Percentiles rank a stretch among this genome's conserved stretches.
These are phyloP conservation scores for Amphipyra berbera DNA, from an alignment of 2,888 invertebrate species.

Conservation along the genomic window DNA sequence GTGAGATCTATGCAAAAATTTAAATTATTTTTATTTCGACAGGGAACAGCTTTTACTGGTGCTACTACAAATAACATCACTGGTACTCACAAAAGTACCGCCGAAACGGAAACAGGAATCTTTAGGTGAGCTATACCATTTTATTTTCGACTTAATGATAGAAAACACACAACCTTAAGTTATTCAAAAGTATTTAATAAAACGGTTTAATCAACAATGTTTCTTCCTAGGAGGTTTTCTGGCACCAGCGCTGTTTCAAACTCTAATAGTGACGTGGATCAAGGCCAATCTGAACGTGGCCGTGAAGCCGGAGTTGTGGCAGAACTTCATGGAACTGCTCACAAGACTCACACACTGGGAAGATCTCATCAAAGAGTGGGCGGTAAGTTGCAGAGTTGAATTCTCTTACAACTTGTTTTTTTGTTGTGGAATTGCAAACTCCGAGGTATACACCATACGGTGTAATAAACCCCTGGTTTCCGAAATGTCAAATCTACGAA, in stretches of 20 bases:
- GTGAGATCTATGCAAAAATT: background rate
- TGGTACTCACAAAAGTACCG: slow-evolving; percentile 95
- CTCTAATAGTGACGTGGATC: slow-evolving; percentile 99
- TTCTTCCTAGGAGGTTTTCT: slow-evolving; percentile 91
- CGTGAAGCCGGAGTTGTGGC: slow-evolving; percentile 97
- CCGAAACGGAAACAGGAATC: slow-evolving; percentile 94
- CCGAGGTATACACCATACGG: too few species aligned
- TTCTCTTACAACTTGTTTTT: too few species aligned
- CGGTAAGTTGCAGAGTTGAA: slow-evolving; percentile 89
- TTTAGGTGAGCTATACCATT: slow-evolving; percentile 84
- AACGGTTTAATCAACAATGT: slow-evolving; percentile 3
- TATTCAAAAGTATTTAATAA: background rate
- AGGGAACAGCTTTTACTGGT: slow-evolving; percentile 97
- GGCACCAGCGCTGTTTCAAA: slow-evolving; percentile 97
- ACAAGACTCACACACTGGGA: slow-evolving; percentile 97
- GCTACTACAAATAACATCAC: slow-evolving; percentile 96
- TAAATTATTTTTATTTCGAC: slow-evolving; percentile 26
- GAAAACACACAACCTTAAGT: background rate
- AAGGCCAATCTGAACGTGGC: slow-evolving; percentile 98
- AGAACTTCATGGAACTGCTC: slow-evolving; percentile 96
- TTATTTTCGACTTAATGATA: background rate
- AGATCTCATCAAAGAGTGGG: slow-evolving; percentile 98
- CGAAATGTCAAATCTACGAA: too few species aligned
- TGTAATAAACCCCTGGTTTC: too few species aligned
- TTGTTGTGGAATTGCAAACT: too few species aligned